These are phyloP conservation scores for Eurystomus gularis DNA, from an alignment of 2,113 vertebrate genomes.

Conservation along the genomic window DNA sequence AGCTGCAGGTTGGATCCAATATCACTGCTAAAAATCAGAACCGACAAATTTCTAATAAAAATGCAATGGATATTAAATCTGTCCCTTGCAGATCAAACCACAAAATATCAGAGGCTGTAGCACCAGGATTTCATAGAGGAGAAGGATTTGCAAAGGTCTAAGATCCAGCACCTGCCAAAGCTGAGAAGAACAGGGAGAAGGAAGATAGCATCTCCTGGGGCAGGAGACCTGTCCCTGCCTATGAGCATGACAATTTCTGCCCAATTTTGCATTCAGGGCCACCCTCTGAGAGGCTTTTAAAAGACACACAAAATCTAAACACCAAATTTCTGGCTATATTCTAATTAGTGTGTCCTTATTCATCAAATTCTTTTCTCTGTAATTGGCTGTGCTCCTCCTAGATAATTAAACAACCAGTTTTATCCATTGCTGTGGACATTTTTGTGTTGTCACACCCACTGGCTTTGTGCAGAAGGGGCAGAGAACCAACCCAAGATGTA, in stretches of 20 bases:
- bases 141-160: background rate
- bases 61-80: background rate
- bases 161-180: background rate
- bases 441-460: background rate
- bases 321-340: background rate
- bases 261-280: background rate
- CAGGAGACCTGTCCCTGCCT: background rate
- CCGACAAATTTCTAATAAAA: background rate
- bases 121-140: background rate
- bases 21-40: background rate
- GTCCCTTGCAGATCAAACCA: background rate
- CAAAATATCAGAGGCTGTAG: background rate
- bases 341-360: background rate
- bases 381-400: background rate
- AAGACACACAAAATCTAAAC: background rate
- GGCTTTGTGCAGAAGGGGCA: background rate
- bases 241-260: background rate
- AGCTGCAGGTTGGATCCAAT: background rate
- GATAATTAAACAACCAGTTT: background rate
- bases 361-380: background rate
- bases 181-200: background rate
- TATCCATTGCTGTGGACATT: background rate
- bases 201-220: background rate
- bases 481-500: background rate
- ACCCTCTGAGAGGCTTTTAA: background rate